phyloP scores from a whole-genome alignment of 2,888 invertebrate genomes.

The Tetragonisca angustula region DNA sequence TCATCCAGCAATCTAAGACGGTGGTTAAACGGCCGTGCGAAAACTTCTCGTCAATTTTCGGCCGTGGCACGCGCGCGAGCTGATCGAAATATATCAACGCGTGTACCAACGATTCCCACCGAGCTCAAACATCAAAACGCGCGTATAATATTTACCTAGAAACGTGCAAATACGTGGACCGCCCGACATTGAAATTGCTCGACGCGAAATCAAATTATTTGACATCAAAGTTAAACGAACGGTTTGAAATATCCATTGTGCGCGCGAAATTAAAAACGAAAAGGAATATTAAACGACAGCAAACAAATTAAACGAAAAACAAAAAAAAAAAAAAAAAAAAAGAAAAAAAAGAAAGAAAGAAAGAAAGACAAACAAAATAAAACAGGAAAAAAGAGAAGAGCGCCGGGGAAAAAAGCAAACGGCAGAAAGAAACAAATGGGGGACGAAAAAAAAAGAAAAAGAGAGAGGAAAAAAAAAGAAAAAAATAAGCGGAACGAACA shows the following conservation, averaged over 20 bases:
- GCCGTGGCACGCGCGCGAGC: neutral
- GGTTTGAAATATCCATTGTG: conserved; percentile 27
- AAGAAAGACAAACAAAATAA: neutral
- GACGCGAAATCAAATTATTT: conserved; percentile 36
- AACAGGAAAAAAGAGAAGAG: neutral
- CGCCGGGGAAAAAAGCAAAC: too few relatives aligned
- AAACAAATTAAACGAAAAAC: conserved; percentile 10
- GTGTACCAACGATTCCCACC: neutral
- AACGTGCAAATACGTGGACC: conserved; percentile 23
- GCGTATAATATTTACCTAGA: conserved; percentile 28
- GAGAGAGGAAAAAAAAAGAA: neutral
- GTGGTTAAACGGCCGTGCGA: neutral
- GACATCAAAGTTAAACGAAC: conserved; percentile 36
- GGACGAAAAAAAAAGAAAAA: neutral
- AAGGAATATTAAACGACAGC: conserved; percentile 15
- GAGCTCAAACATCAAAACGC: conserved; percentile 1
- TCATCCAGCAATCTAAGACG: conserved; percentile 13
- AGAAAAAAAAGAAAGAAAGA: neutral
- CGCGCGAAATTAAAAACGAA: conserved; percentile 29
- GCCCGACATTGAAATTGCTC: conserved; percentile 18
- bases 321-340: neutral
- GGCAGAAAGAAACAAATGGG: neutral
- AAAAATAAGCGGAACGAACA: neutral
- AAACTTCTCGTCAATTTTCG: conserved; percentile 21
- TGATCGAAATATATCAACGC: conserved; percentile 7